Evolutionary conservation across 2,113 vertebrate genomes (phyloP), one percentile per base, ranked within the genome.

Genomic region (Rhipidura dahli): DNA sequence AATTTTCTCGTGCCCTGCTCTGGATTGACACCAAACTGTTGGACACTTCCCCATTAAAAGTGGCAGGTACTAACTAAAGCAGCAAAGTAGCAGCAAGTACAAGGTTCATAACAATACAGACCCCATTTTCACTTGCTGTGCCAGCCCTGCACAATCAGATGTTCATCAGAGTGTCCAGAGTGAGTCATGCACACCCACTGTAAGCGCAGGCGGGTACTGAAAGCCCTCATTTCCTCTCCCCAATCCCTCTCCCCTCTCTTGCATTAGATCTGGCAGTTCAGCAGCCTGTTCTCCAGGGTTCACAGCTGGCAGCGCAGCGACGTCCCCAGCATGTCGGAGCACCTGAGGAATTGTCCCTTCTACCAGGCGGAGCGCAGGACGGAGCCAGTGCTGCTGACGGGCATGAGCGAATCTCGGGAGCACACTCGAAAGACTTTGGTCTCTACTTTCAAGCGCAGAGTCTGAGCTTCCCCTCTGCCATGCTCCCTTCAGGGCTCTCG

Each of bases 261-360:
- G 0, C 51, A 30, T 44, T 89, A 98, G 98, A 89, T 99, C 45
- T 99, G 99, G 99, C 98, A 99, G 85, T 99, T 99, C 97, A 99
- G 99, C 97, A 98, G 98, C 82, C 95, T 99, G 44, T 99, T 99
- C 98, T 99, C 99, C 86, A 96, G 97, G 37, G 98, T 99, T 86
- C 97, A 98, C 91, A 93, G 77, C 15, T 99, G 99, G 99, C 96
- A 98, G 91, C 98, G 97, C 96, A 97, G 92, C 3, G 93, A 98
- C 1, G 45, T 96, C 31, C 83, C 94, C 0, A 98, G 98, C 92
- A 99, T 99, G 98, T 98, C 99, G 0, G 98, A 99, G 65, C 99
- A 99, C 96, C 98, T 99, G 97, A 98, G 98, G 96, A 82, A 88
- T 83, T 99, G 99, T 94, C 98, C 98, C 39, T 99, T 98, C 97